Evolutionary conservation across 1,140 invertebrate genomes (phyloP).

Genomic region (Drosophila oshimai): DNA sequence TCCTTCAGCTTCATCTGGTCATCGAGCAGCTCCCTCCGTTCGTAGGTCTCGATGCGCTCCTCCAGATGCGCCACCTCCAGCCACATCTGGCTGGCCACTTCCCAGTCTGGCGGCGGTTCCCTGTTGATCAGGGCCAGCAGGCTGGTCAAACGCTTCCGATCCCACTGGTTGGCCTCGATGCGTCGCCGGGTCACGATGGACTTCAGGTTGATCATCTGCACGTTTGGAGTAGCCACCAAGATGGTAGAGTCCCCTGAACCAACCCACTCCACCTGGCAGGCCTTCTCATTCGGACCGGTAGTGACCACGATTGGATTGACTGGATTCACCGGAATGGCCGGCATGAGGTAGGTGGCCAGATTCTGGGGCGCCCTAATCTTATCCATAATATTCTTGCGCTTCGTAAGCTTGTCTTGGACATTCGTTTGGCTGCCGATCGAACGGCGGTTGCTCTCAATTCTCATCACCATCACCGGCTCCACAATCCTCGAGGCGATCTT

Average conservation of each 20-base stretch:
- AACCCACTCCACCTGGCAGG: not conserved
- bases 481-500: not conserved
- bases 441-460: not conserved
- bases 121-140: not conserved
- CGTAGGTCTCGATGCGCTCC: not conserved
- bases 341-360: not conserved
- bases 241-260: not conserved
- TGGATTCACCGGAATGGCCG: not conserved
- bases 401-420: not conserved
- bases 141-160: not conserved
- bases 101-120: conserved; percentile 22
- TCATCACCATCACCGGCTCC: too few relatives aligned
- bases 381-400: not conserved
- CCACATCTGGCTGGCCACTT: conserved; percentile 16
- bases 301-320: not conserved
- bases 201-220: not conserved
- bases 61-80: conserved; percentile 17
- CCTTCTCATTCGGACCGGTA: not conserved
- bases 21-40: not conserved
- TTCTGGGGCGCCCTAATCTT: not conserved
- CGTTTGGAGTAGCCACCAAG: not conserved
- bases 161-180: not conserved
- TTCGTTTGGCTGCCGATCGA: conserved; percentile 11
- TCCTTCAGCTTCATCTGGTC: not conserved
- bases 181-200: not conserved